Conservation (phyloP, 2,113 vertebrate species). For the Oreochromis tanganicae region DNA sequence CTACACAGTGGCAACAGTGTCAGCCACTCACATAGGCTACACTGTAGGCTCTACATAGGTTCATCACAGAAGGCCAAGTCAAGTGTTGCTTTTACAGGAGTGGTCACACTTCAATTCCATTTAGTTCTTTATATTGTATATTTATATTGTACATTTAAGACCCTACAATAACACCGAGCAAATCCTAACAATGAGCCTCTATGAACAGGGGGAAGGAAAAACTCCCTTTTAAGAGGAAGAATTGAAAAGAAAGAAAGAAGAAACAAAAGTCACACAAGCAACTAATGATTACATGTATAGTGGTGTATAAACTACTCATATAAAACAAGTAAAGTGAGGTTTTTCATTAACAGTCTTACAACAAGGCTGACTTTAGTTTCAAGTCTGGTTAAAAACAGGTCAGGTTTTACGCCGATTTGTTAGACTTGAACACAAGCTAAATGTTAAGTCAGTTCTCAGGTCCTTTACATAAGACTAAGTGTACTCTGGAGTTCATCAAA, state of each 20-base stretch:
- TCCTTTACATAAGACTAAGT: not conserved
- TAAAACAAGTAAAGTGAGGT: not conserved
- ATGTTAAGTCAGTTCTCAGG: not conserved
- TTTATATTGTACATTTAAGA: not conserved
- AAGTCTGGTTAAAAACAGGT: not conserved
- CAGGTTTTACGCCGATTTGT: fast-evolving
- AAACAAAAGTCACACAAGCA: not conserved
- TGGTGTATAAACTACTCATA: not conserved
- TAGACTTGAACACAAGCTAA: not conserved
- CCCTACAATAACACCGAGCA: fast-evolving
- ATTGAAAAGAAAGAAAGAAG: not conserved
- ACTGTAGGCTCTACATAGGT: not conserved
- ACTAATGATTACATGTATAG: not conserved
- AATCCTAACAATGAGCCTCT: not conserved
- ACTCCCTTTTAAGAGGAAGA: fast-evolving
- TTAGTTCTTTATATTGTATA: not conserved
- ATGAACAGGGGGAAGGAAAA: not conserved
- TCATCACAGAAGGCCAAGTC: not conserved
- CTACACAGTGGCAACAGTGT: not conserved
- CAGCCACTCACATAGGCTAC: not conserved
- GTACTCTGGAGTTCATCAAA: not conserved
- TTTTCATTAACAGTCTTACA: not conserved
- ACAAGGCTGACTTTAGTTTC: not conserved
- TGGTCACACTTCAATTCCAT: not conserved
- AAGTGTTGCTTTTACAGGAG: not conserved